These are phyloP conservation scores for Trypoxylus dichotomus DNA, from an alignment of 1,140 invertebrate species.

Conservation along the genomic window DNA sequence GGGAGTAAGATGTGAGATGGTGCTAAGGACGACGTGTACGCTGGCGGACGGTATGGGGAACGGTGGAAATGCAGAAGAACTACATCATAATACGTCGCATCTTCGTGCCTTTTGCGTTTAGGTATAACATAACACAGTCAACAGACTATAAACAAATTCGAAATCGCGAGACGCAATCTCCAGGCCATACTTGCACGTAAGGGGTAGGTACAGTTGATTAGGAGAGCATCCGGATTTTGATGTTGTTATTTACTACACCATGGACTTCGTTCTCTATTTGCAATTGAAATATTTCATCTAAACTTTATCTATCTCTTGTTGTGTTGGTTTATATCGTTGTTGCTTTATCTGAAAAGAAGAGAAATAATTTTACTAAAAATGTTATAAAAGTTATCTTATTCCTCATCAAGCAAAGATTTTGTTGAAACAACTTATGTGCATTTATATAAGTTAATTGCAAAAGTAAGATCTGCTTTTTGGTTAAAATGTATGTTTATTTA, in stretches of 20 bases:
- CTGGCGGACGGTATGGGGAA: neutral
- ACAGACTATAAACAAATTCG: constrained; percentile 42
- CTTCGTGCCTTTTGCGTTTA: constrained; percentile 17
- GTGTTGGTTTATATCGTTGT: too few relatives aligned
- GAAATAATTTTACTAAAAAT: too few relatives aligned
- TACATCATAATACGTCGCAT: constrained; percentile 24
- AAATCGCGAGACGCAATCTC: constrained; percentile 40
- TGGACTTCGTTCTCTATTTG: too few relatives aligned
- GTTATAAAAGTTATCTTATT: too few relatives aligned
- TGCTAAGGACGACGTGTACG: neutral
- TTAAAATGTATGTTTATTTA: too few relatives aligned
- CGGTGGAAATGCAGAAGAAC: neutral
- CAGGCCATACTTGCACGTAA: constrained; percentile 41
- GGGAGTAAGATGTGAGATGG: neutral
- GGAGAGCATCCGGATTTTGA: neutral
- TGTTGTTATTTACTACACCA: neutral
- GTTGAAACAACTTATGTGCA: too few relatives aligned
- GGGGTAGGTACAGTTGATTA: neutral
- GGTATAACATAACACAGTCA: constrained; percentile 39
- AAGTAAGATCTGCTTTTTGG: too few relatives aligned
- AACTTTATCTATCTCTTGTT: too few relatives aligned
- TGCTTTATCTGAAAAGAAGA: too few relatives aligned
- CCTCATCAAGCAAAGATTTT: too few relatives aligned
- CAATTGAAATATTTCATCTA: too few relatives aligned
- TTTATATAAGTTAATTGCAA: too few relatives aligned